A percentile compares a stretch with the other conserved stretches of the same genome.
These are phyloP conservation scores for Caenorhabditis brenneri DNA, from an alignment of 1,140 invertebrate species.

Conservation along the genomic window DNA sequence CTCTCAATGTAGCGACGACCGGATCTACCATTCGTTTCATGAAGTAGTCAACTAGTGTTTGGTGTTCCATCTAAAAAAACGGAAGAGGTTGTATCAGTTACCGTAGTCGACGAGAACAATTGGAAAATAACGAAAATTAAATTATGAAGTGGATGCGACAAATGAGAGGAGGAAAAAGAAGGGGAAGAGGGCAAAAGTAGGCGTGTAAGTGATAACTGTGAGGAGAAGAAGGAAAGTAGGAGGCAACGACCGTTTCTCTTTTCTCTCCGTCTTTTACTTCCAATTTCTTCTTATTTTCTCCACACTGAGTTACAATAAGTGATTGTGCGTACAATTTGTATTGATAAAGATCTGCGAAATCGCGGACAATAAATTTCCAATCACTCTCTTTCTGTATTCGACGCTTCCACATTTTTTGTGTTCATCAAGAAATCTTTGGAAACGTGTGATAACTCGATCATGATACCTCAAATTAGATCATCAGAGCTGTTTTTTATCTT, in stretches of 20 bases:
- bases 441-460: no score
- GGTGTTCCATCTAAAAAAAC: background rate
- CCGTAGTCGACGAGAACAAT: background rate
- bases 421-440: no score
- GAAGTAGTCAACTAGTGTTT: background rate
- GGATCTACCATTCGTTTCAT: background rate
- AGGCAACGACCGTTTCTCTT: conserved; percentile 17
- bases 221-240: background rate
- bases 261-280: background rate
- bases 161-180: background rate
- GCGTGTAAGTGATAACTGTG: conserved; percentile 42
- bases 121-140: background rate
- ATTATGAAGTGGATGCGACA: background rate
- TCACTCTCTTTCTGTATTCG: no score
- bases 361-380: background rate
- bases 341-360: conserved; percentile 38
- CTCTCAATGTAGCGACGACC: background rate
- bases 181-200: conserved; percentile 22
- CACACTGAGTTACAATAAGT: conserved; percentile 34
- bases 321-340: conserved; percentile 29
- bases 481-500: no score
- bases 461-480: no score
- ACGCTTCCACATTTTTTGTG: no score
- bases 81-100: no score
- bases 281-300: conserved; percentile 2